phyloP scores from a whole-genome alignment of 2,797 vertebrate species.

The Gallirallus australis region DNA sequence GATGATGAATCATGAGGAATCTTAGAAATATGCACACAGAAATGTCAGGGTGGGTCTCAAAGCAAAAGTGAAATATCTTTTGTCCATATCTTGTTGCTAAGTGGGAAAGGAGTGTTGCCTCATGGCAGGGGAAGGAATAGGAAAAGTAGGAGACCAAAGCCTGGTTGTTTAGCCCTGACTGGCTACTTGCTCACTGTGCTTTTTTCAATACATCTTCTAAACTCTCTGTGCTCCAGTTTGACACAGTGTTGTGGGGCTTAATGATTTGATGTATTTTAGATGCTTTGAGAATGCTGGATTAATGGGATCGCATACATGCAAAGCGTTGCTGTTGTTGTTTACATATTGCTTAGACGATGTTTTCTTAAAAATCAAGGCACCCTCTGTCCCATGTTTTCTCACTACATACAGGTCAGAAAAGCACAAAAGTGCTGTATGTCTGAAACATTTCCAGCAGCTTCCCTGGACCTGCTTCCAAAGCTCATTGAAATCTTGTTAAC shows the following conservation, averaged over 20 bases:
- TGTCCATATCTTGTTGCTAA: neutral
- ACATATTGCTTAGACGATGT: neutral
- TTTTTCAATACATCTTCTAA: neutral
- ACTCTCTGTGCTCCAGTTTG: neutral
- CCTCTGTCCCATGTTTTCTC: slow-evolving; percentile 2
- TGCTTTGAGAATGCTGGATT: neutral
- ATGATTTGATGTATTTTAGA: neutral
- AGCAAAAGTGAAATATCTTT: neutral
- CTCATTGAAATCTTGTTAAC: slow-evolving; percentile 70
- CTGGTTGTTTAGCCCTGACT: neutral
- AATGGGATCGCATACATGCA: neutral
- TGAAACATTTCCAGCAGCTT: slow-evolving; percentile 67
- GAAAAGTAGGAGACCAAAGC: neutral
- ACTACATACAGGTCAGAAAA: slow-evolving; percentile 43
- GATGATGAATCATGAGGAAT: slow-evolving; percentile 47
- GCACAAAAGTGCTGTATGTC: slow-evolving; percentile 35
- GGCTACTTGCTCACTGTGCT: neutral
- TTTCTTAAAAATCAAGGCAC: slow-evolving; percentile 25
- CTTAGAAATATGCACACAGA: slow-evolving; percentile 20
- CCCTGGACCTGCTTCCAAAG: slow-evolving; percentile 66
- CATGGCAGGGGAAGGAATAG: neutral
- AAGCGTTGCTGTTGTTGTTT: neutral
- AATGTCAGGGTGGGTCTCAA: slow-evolving; percentile 41
- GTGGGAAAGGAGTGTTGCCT: neutral
- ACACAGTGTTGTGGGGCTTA: neutral